phyloP scores from a whole-genome alignment of 2,888 invertebrate species.

The Mimas tiliae region DNA sequence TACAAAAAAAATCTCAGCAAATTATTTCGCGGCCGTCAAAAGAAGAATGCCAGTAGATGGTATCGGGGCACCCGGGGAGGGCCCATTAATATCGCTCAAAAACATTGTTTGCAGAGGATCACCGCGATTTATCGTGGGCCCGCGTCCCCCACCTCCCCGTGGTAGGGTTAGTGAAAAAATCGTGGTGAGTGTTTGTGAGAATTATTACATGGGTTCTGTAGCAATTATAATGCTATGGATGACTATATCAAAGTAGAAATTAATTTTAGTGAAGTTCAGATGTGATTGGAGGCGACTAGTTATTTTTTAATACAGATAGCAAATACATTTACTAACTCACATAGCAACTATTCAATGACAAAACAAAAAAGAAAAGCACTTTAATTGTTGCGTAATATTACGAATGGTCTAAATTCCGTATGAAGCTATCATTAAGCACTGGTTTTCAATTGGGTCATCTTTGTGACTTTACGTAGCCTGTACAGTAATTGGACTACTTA shows the following conservation, averaged over 20 bases:
- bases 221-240: not conserved
- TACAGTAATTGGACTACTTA: no score
- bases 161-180: slow-evolving; percentile 15
- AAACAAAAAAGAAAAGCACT: no score
- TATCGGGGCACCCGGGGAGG: slow-evolving; percentile 53
- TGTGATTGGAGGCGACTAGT: no score
- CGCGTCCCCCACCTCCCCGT: slow-evolving; percentile 27
- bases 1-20: slow-evolving; percentile 45
- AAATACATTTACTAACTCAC: no score
- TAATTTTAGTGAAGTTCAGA: no score
- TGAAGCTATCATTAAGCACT: no score
- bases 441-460: no score
- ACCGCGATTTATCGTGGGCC: slow-evolving; percentile 68
- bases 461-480: no score
- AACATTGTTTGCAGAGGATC: slow-evolving; percentile 77
- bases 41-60: slow-evolving; percentile 67
- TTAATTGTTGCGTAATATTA: no score
- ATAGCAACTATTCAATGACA: no score
- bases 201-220: not conserved
- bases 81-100: slow-evolving; percentile 76
- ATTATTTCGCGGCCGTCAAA: slow-evolving; percentile 61
- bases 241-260: not conserved
- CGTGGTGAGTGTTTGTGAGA: not conserved
- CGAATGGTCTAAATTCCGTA: no score
- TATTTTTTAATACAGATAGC: no score